These are phyloP conservation scores for Cataglyphis livida DNA, from an alignment of 2,888 invertebrate species.

Conservation along the genomic window DNA sequence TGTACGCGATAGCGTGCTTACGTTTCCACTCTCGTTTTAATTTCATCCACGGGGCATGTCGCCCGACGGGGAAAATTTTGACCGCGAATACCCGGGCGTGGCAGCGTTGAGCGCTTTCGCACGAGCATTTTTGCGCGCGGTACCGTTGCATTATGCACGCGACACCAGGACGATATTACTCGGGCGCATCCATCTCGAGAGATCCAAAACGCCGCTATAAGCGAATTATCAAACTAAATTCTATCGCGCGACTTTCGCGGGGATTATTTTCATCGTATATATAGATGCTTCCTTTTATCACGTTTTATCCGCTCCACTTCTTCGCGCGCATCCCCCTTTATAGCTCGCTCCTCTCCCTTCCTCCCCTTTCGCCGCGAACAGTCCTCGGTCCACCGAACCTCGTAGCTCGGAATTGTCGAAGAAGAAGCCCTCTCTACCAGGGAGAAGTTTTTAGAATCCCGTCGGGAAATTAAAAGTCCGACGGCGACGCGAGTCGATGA, in stretches of 20 bases:
- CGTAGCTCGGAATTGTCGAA: conserved; percentile 57
- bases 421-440: conserved; percentile 46
- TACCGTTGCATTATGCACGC: conserved; percentile 72
- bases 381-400: conserved; percentile 49
- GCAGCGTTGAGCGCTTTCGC: conserved; percentile 53
- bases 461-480: conserved; percentile 73
- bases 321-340: conserved; percentile 24
- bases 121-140: conserved; percentile 65
- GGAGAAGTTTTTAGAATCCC: conserved; percentile 72
- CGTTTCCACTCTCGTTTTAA: conserved; percentile 60
- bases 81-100: conserved; percentile 12
- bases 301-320: not conserved
- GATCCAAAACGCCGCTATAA: conserved; percentile 54
- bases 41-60: conserved; percentile 49
- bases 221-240: conserved; percentile 68
- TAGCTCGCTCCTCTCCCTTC: not conserved
- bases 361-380: not conserved
- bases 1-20: conserved; percentile 46
- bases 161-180: conserved; percentile 71
- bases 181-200: conserved; percentile 57
- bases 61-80: conserved; percentile 42
- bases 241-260: conserved; percentile 53
- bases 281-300: conserved; percentile 55
- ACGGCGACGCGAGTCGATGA: conserved; percentile 64
- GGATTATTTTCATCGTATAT: conserved; percentile 64